Base-by-base conservation (phyloP, 2,113 vertebrate species). In the Meriones unguiculatus region DNA sequence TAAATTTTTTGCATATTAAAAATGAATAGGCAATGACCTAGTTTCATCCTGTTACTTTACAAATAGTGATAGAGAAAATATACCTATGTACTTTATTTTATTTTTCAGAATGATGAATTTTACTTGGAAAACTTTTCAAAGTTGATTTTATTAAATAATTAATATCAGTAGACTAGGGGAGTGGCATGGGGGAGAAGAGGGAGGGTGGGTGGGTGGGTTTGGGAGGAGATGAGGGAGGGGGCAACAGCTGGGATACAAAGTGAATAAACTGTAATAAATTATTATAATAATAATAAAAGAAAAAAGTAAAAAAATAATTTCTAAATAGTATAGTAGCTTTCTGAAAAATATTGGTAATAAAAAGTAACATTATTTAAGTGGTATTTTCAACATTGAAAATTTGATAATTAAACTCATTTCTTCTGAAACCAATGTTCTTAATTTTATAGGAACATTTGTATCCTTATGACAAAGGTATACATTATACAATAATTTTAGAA, bases 11-110 rank as follows among this genome's bases (percentile, higher is more conserved):
- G 0, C 4, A 96, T 95, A 82, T 65, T 77, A 93, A 91, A 93
- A 67, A 93, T 85, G 32, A 14, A 13, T 92, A 91, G 7, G 96
- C 84, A 59, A 96, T 95, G 87, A 35, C 38, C 92, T 67, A 96
- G 25, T 38, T 89, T 77, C 84, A 5, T 89, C 73, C 64, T 95
- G 90, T 76, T 32, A 93, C 41, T 54, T 69, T 17, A 73, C 87
- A 97, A 96, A 64, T 73, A 85, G 70, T 85, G 6, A 91, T 82
- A 97, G 93, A 93, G 64, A 96, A 95, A 97, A 97, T 94, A 1
- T 6, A 97, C 89, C 90, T 95, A 93, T 13, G 52, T 1, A 38
- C 87, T 92, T 86, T 96, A 0, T 28, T 97, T 11, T 95, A 77
- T 30, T 64, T 95, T 41, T 95, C 6, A 93, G 92, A 97, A 97